Conservation (phyloP, 2,888 invertebrate species). For the Xanthorhoe designata region DNA sequence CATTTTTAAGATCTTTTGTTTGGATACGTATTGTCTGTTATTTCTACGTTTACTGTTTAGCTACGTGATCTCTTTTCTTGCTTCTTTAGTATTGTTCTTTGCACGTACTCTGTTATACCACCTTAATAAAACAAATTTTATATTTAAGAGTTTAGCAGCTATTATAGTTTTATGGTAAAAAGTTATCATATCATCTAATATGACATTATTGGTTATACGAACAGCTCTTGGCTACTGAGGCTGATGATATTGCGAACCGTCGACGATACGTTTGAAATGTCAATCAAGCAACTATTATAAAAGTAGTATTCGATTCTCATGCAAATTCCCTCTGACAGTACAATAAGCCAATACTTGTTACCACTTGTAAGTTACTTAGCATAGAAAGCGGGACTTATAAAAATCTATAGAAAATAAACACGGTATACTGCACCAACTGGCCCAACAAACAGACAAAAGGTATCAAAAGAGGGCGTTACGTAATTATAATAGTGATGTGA, state of each 20-base stretch:
- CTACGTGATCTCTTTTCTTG: slow-evolving; percentile 24
- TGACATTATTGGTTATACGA: slow-evolving; percentile 25
- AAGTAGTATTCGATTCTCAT: slow-evolving; percentile 56
- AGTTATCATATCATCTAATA: slow-evolving; percentile 2
- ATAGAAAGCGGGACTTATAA: slow-evolving; percentile 64
- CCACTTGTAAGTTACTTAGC: slow-evolving; percentile 67
- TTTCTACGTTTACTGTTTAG: slow-evolving; percentile 14
- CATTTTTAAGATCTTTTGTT: slow-evolving; percentile 21
- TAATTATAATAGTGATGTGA: slow-evolving; percentile 67
- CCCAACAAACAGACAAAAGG: slow-evolving; percentile 67
- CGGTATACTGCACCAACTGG: slow-evolving; percentile 58
- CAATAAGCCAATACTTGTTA: slow-evolving; percentile 59
- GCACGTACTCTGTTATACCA: slow-evolving; percentile 18
- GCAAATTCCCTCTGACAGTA: slow-evolving; percentile 58
- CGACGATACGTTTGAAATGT: slow-evolving; percentile 52
- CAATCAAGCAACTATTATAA: slow-evolving; percentile 52
- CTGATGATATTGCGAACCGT: slow-evolving; percentile 26
- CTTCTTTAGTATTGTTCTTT: slow-evolving; percentile 25
- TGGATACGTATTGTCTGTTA: slow-evolving; percentile 18
- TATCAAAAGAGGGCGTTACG: slow-evolving; percentile 73
- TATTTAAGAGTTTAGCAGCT: neutral
- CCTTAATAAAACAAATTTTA: neutral
- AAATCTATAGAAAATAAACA: slow-evolving; percentile 68
- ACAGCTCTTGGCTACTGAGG: slow-evolving; percentile 29
- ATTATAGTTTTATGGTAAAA: neutral